These are phyloP conservation scores for Strix aluco DNA, from an alignment of 2,113 vertebrate genomes.

Conservation along the genomic window DNA sequence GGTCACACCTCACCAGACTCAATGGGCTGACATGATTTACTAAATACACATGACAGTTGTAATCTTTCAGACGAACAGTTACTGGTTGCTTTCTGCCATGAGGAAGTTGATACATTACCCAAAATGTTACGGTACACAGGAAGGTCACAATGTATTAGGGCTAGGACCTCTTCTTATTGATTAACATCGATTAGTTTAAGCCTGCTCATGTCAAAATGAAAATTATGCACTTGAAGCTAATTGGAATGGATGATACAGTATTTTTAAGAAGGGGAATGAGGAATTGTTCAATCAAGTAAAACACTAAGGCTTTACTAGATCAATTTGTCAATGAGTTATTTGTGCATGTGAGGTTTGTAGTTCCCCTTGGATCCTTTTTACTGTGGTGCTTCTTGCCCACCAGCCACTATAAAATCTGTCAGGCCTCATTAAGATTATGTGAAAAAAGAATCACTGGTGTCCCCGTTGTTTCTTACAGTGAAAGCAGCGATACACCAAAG, in stretches of 20 bases:
- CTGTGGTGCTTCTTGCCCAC: background rate
- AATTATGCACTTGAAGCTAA: background rate
- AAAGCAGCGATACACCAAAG: background rate
- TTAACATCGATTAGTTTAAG: background rate
- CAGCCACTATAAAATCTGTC: background rate
- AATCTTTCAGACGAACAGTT: background rate
- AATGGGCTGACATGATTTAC: background rate
- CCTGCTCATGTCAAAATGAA: background rate
- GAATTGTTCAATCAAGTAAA: background rate
- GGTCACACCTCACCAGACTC: background rate
- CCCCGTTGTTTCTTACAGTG: background rate
- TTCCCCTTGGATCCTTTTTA: background rate
- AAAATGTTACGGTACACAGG: background rate
- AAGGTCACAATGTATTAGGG: background rate
- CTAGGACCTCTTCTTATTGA: background rate
- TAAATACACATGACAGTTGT: background rate
- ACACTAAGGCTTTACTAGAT: background rate
- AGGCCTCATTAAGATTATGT: background rate
- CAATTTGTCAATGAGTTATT: background rate
- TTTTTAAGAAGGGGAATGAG: background rate
- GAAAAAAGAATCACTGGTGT: background rate
- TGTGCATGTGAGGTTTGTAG: background rate
- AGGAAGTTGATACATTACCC: rapidly evolving
- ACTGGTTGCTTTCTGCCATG: background rate
- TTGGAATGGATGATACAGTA: background rate